Conservation (phyloP, 2,113 vertebrate species). For the Microtus oregoni region DNA sequence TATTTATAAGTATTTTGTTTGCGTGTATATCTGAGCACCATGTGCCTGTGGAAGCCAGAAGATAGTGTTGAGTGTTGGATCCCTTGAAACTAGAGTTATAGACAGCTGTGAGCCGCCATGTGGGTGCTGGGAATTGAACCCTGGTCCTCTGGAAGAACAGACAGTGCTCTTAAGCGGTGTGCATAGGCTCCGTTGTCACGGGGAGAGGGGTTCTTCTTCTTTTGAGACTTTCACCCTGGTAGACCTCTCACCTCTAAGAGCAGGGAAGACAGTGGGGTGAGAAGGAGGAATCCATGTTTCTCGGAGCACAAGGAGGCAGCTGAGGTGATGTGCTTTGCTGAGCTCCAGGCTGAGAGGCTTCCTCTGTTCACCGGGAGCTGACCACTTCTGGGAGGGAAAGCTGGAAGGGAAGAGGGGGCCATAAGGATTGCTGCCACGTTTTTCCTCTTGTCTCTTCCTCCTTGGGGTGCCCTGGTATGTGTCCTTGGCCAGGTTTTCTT, state of each 20-base stretch:
- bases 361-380: not conserved
- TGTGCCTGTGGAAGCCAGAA: not conserved
- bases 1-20: not conserved
- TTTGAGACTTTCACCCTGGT: slow-evolving; percentile 21
- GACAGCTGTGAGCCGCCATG: not conserved
- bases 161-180: not conserved
- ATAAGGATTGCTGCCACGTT: rapidly evolving
- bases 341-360: not conserved
- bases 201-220: slow-evolving; percentile 26
- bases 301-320: not conserved
- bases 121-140: not conserved
- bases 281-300: not conserved
- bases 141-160: not conserved
- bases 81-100: not conserved
- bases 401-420: not conserved
- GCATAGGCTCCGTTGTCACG: not conserved
- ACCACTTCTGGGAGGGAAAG: not conserved
- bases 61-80: not conserved
- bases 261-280: not conserved
- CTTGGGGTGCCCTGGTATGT: not conserved
- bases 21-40: not conserved
- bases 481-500: not conserved
- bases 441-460: not conserved
- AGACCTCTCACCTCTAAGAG: not conserved
- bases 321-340: not conserved